Evolutionary conservation across 2,113 vertebrate genomes (phyloP).

Genomic region (Proteles cristata): DNA sequence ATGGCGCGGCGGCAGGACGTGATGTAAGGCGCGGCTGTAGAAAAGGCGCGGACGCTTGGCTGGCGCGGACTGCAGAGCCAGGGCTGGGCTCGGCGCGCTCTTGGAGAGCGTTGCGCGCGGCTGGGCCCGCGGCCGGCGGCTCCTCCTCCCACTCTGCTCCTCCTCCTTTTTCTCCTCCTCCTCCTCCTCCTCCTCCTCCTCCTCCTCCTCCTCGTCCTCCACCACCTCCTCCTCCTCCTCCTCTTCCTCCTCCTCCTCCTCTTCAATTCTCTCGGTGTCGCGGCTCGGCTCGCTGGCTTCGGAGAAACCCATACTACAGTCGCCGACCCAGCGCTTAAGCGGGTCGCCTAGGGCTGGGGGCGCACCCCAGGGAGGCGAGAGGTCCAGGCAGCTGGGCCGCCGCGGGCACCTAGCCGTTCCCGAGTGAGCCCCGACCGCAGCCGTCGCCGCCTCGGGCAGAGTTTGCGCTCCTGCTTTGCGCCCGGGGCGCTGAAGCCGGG

Average conservation of each 20-base stretch:
- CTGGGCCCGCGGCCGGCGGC: constrained; percentile 84
- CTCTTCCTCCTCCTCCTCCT: constrained; percentile 69
- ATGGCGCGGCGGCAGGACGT: constrained; percentile 91
- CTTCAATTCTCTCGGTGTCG: constrained; percentile 78
- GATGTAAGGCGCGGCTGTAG: constrained; percentile 94
- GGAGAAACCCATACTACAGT: constrained; percentile 65
- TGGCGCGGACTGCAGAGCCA: constrained; percentile 90
- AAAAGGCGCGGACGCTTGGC: constrained; percentile 96
- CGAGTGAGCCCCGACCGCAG: constrained; percentile 78
- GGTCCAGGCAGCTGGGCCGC: constrained; percentile 65
- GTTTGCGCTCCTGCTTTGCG: constrained; percentile 78
- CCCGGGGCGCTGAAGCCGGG: constrained; percentile 60
- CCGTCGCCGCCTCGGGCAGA: constrained; percentile 67
- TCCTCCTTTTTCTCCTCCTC: constrained; percentile 73
- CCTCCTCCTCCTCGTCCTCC: constrained; percentile 82
- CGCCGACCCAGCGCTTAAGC: constrained; percentile 59
- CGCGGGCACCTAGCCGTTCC: constrained; percentile 65
- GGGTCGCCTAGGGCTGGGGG: constrained; percentile 65
- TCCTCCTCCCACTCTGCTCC: constrained; percentile 78
- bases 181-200: not conserved
- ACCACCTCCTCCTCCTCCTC: not conserved
- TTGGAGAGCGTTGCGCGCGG: constrained; percentile 88
- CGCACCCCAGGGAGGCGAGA: constrained; percentile 60
- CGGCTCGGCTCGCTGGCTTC: constrained; percentile 75
- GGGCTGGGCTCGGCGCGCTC: constrained; percentile 84